A percentile compares a stretch with the other conserved stretches of the same genome.
Conservation (phyloP, 1,140 invertebrate genomes). For the Platorchestia sp. region DNA sequence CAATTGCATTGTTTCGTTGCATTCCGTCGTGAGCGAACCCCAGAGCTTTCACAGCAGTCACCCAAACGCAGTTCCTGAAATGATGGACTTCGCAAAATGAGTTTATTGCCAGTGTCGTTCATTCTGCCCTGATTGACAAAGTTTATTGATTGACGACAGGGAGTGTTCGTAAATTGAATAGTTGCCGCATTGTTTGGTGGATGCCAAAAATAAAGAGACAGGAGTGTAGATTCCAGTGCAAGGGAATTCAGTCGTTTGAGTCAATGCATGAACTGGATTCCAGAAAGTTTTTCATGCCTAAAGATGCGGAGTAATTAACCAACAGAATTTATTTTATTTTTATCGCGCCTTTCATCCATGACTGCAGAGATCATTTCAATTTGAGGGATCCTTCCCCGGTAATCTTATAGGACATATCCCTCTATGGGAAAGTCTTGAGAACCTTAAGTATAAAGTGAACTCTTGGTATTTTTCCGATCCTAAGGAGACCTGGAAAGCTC, state of each 20-base stretch:
- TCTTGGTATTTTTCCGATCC: too few species aligned
- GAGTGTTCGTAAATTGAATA: slow-evolving; percentile 46
- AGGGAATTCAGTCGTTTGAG: neutral
- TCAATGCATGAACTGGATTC: neutral
- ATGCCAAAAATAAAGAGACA: neutral
- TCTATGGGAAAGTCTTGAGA: too few species aligned
- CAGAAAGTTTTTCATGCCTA: neutral
- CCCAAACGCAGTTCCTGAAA: slow-evolving; percentile 20
- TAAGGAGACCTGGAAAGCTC: too few species aligned
- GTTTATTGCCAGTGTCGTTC: slow-evolving; percentile 52
- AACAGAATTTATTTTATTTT: neutral
- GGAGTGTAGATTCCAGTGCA: neutral
- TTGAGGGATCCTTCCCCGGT: neutral
- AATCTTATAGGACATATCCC: too few species aligned
- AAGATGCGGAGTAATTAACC: neutral
- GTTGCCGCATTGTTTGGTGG: slow-evolving; percentile 17
- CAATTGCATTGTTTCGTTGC: slow-evolving; percentile 39
- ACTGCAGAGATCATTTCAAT: neutral
- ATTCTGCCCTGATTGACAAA: slow-evolving; percentile 51
- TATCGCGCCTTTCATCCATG: neutral
- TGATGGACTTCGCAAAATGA: slow-evolving; percentile 52
- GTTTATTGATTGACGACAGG: slow-evolving; percentile 36
- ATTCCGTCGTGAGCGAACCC: neutral
- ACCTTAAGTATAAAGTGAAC: too few species aligned
- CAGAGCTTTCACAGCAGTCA: slow-evolving; percentile 8